Percentiles rank a stretch among this genome's conserved stretches.
Evolutionary conservation across 2,113 vertebrate genomes (phyloP).

Genomic region (Empidonax alnorum): DNA sequence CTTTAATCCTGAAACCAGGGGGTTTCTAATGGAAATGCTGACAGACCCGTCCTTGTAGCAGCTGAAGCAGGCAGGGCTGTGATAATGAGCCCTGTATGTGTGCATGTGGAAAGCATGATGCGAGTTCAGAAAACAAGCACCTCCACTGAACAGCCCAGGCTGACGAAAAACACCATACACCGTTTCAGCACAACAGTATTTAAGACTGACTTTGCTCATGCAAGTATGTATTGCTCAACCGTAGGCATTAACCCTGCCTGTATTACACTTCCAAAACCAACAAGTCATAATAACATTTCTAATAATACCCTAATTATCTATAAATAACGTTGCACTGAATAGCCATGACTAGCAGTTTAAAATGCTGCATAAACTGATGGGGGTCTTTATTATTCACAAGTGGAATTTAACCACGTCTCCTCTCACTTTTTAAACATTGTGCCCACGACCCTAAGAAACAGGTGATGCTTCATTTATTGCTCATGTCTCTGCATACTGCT

Average conservation of each 20-base stretch:
- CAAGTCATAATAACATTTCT: neutral
- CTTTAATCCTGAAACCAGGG: slow-evolving; percentile 54
- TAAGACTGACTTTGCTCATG: slow-evolving; percentile 9
- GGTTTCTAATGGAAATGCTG: slow-evolving; percentile 40
- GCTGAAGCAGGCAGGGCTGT: slow-evolving; percentile 5
- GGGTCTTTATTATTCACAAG: neutral
- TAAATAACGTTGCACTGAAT: neutral
- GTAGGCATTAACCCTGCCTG: neutral
- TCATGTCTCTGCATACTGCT: neutral
- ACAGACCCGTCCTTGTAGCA: slow-evolving; percentile 38
- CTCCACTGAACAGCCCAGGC: neutral
- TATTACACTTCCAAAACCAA: neutral
- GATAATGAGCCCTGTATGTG: slow-evolving; percentile 56
- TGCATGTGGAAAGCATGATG: slow-evolving; percentile 53
- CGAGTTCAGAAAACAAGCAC: slow-evolving; percentile 19
- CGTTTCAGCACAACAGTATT: neutral
- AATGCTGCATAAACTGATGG: neutral
- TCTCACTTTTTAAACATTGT: neutral
- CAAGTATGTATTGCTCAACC: neutral
- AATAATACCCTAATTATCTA: neutral
- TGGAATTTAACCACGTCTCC: neutral
- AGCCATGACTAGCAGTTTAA: neutral
- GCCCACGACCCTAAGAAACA: neutral
- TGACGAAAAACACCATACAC: neutral
- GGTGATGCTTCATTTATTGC: slow-evolving; percentile 22